Base-by-base conservation (phyloP, 2,888 invertebrate genomes). In the Temnothorax rugatulus region DNA sequence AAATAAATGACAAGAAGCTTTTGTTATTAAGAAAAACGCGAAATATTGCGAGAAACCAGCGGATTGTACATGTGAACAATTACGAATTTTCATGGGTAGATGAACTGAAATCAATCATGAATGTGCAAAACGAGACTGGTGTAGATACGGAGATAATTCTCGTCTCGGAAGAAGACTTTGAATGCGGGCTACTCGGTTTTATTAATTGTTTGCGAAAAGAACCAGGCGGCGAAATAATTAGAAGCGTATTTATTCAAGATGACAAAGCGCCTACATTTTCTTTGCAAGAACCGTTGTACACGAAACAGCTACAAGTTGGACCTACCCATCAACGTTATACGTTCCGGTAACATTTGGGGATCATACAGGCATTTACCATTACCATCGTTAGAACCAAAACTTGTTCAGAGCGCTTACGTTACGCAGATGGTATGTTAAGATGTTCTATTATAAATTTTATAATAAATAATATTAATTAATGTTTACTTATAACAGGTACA, bases 151-250 rank as follows among this genome's bases (percentile, higher is more conserved):
- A 96, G 91, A 94, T 97, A 0, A 95, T 97, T 0, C 93, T 98
- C 0, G 96, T 97, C 25, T 95, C 96, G 2, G 96, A 97, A 93
- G 96, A 96, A 87, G 96, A 97, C 85, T 95, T 96, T 1, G 95
- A 96, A 15, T 69, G 59, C 25, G 99, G 99, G 21, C 95, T 99
- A 0, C 94, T 98, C 34, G 99, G 99, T 29, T 95, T 99, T 77
- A 96, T 98, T 0, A 98, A 98, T 92, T 99, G 99, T 94, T 94
- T 99, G 54, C 96, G 97, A 83, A 97, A 96, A 91, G 99, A 99
- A 93, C 97, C 97, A 0, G 97, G 97, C 88, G 93, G 94, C 4
- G 94, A 96, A 90, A 93, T 96, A 3, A 95, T 96, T 0, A 95
- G 95, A 77, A 96, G 96, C 82, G 94, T 97, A 11, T 95, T 97